Conservation (phyloP, 1,140 invertebrate species). For the Hestina assimilis region DNA sequence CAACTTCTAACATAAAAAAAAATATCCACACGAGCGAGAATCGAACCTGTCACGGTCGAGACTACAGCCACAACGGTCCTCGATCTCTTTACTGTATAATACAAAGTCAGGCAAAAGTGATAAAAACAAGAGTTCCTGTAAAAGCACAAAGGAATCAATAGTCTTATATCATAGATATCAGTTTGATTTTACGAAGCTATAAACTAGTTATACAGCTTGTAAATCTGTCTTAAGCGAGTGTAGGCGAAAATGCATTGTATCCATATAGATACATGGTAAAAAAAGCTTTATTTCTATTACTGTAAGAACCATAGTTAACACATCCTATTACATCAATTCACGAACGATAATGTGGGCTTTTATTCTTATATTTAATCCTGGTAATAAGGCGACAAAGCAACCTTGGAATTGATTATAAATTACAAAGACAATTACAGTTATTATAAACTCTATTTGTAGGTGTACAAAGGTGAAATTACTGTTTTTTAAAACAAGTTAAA, state of each 20-base stretch:
- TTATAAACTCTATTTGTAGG: slow-evolving; percentile 6
- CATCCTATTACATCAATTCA: not conserved
- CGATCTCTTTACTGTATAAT: too few relatives aligned
- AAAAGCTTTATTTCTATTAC: not conserved
- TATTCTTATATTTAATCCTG: not conserved
- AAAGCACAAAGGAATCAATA: too few relatives aligned
- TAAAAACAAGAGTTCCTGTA: not conserved
- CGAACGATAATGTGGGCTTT: not conserved
- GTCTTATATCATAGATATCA: too few relatives aligned
- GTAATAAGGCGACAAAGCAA: too few relatives aligned
- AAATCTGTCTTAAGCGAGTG: slow-evolving; percentile 32
- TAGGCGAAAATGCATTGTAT: slow-evolving; percentile 27
- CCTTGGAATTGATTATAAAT: too few relatives aligned
- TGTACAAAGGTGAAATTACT: slow-evolving; percentile 4
- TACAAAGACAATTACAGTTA: too few relatives aligned
- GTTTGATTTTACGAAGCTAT: slow-evolving; percentile 24
- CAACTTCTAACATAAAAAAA: too few relatives aligned
- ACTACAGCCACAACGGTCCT: too few relatives aligned
- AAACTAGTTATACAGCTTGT: slow-evolving; percentile 26
- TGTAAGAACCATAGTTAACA: not conserved
- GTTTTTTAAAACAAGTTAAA: not conserved
- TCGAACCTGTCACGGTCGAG: too few relatives aligned
- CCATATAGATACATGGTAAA: slow-evolving; percentile 10
- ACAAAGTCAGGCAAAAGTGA: too few relatives aligned
- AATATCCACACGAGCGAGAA: too few relatives aligned